Base-by-base conservation (phyloP, 2,113 vertebrate species). In the Ochotona princeps region DNA sequence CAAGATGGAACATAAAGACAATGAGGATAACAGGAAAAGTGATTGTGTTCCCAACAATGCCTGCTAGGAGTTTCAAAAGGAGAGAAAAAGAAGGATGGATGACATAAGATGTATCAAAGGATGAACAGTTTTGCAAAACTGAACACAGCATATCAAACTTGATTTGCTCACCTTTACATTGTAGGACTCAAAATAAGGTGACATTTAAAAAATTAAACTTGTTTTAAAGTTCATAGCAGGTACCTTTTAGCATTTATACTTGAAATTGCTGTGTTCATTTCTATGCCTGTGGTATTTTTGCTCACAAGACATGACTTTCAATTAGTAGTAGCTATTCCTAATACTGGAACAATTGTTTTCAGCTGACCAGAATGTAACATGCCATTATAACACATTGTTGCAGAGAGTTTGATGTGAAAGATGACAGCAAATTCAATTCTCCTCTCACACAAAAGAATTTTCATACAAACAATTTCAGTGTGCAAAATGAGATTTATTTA, bases 181-280 rank as follows among this genome's bases (percentile, higher is more conserved):
- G 54, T 61, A 69, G 30, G 17, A 15, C 9, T 35, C 28, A 74
- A 60, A 61, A 8, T 72, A 35, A 86, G 61, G 30, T 35, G n/a
- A n/a, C 10, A 69, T 67, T 90, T 91, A 38, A 87, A 60, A 94
- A 81, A 67, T 25, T 47, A 80, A 80, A 57, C 12, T 44, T 54
- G 4, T 51, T 61, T 81, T 38, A 38, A 57, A 54, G 32, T 21
- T 57, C 73, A 65, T 66, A 90, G 21, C 28, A 60, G 9, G 73
- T 65, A 21, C 25, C 57, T 73, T 80, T 35, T 44, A 38, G 75
- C 20, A 63, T 30, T 86, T 70, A 23, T 25, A 81, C 73, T 81
- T 81, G n/a, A 86, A 75, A 69, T 14, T 5, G 17, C 32, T 49
- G 3, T 67, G 35, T 90, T 25, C 35, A 5, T 61, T 75, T 81